A percentile compares a stretch with the other conserved stretches of the same genome.
phyloP scores from a whole-genome alignment of 2,797 vertebrate species.

The Australoheros facetus region DNA sequence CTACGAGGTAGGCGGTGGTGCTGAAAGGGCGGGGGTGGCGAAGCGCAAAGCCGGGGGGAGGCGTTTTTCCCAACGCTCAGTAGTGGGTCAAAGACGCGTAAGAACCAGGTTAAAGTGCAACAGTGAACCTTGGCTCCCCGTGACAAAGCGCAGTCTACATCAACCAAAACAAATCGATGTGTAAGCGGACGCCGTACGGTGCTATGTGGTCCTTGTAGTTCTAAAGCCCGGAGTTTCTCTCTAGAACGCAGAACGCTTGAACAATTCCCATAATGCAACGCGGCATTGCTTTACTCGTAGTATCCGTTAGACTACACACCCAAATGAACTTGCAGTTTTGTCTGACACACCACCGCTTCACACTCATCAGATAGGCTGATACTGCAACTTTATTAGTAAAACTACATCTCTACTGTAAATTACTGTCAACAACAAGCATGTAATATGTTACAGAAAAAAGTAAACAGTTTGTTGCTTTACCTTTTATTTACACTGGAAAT shows the following conservation, averaged over 20 bases:
- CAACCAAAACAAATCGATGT: constrained; percentile 81
- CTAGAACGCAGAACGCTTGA: accelerated
- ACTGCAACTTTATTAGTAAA: neutral
- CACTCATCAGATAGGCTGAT: neutral
- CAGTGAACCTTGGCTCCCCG: constrained; percentile 57
- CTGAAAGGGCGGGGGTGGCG: constrained; percentile 25
- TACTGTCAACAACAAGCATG: neutral
- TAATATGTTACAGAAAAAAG: constrained; percentile 9
- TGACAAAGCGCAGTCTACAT: constrained; percentile 62
- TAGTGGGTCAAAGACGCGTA: constrained; percentile 22
- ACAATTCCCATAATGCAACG: constrained; percentile 71
- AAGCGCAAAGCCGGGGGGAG: constrained; percentile 38
- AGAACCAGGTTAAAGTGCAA: constrained; percentile 16
- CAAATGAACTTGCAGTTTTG: neutral
- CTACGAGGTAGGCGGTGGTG: constrained; percentile 38
- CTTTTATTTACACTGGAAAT: constrained; percentile 86
- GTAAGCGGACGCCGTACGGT: neutral
- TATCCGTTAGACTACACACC: neutral
- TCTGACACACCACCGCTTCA: neutral
- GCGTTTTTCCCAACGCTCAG: constrained; percentile 30
- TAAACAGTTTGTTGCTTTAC: constrained; percentile 51
- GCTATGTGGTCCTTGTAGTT: constrained; percentile 76
- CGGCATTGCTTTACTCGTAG: constrained; percentile 4
- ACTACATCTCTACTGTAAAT: neutral
- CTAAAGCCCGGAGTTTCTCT: accelerated